Conservation (phyloP, 2,888 invertebrate species). For the Belgica antarctica region DNA sequence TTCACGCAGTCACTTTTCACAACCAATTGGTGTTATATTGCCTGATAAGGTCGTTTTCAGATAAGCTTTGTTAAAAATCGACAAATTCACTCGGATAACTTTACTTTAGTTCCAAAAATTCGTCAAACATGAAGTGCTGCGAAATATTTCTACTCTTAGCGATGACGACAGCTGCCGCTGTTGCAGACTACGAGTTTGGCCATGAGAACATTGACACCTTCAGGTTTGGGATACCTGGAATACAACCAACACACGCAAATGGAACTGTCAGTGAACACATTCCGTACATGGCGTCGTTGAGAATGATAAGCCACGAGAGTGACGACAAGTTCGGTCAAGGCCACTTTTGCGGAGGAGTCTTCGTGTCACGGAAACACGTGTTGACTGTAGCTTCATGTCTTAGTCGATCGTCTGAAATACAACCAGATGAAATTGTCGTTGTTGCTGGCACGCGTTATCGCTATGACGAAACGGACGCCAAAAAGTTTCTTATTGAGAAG, state of each 20-base stretch:
- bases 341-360: constrained; percentile 6
- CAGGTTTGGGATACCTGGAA: not conserved
- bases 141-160: too few species aligned
- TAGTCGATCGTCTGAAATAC: not conserved
- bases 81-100: too few species aligned
- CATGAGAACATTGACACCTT: not conserved
- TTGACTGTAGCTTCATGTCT: constrained; percentile 12
- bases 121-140: too few species aligned
- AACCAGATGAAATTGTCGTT: not conserved
- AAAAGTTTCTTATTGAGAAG: not conserved
- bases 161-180: too few species aligned
- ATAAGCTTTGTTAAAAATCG: too few species aligned
- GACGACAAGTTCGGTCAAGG: not conserved
- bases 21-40: too few species aligned
- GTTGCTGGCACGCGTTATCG: constrained; percentile 5
- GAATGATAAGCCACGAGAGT: not conserved
- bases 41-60: too few species aligned
- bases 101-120: too few species aligned
- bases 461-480: not conserved
- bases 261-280: constrained; percentile 9
- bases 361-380: not conserved
- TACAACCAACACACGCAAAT: not conserved
- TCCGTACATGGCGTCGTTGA: not conserved
- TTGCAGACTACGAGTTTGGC: too few species aligned
- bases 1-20: too few species aligned